Evolutionary conservation across 2,113 vertebrate genomes (phyloP).

Genomic region (Thermophis baileyi): DNA sequence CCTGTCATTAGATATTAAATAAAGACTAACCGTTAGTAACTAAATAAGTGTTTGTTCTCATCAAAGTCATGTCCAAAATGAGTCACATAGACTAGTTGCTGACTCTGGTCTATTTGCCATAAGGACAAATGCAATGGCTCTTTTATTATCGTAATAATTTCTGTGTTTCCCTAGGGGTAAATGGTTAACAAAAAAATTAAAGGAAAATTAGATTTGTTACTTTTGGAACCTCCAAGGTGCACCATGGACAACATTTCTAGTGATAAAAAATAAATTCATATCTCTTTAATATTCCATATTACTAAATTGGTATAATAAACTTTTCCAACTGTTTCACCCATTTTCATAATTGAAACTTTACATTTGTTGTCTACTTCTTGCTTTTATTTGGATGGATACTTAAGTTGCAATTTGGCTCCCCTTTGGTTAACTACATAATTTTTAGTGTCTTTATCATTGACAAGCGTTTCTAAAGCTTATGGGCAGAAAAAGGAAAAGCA

Average conservation of each 20-base stretch:
- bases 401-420: not conserved
- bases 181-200: not conserved
- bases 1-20: conserved; percentile 49
- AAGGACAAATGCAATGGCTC: not conserved
- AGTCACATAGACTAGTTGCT: conserved; percentile 40
- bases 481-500: not conserved
- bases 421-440: not conserved
- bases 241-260: not conserved
- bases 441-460: not conserved
- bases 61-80: conserved; percentile 45
- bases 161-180: conserved; percentile 6
- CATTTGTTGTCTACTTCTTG: not conserved
- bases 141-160: not conserved
- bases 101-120: conserved; percentile 13
- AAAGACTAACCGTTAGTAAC: conserved; percentile 47
- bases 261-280: not conserved
- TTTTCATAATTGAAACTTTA: not conserved
- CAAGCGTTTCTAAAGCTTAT: not conserved
- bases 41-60: conserved; percentile 13
- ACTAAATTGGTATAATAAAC: not conserved
- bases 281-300: not conserved
- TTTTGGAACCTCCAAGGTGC: not conserved
- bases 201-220: not conserved
- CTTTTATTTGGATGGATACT: not conserved
- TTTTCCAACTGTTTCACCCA: not conserved